Evolutionary conservation across 2,113 vertebrate species (phyloP), one percentile per base, ranked within the genome.

Genomic region (Pomatostomus ruficeps): DNA sequence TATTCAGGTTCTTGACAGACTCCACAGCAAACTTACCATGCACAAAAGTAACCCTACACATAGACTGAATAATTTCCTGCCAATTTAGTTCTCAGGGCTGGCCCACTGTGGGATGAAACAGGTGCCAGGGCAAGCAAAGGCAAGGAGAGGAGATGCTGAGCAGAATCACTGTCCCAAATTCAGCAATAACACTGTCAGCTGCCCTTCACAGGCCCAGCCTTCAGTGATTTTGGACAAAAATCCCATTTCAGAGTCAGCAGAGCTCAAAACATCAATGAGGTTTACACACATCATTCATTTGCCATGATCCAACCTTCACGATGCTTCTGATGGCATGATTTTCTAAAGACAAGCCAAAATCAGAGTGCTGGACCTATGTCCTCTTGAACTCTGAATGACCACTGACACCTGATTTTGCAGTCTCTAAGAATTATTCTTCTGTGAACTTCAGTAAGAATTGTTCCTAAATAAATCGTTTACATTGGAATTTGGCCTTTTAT

Each of bases 201-300:
- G 35, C 46, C 62, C 23, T 62, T 83, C 38, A 45, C 43, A 38
- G 42, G n/a, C 49, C 49, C 49, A 90, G 23, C 20, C 51, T 33
- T 46, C 38, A 16, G 35, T 26, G 31, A 63, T 49, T 86, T 23
- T 61, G 52, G 75, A 59, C 43, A 40, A 7, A 70, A 74, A 57
- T 31, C 23, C 25, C 2, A 0, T 42, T 80, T 94, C 45, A 7
- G 5, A 77, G 59, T 18, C 40, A 76, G n/a, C 21, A 68, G 26
- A 85, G 23, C 38, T 79, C 43, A 57, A 35, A 85, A 61, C 24
- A 35, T 5, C 11, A 46, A 25, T 54, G 35, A 58, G 26, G 51
- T 73, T 57, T 49, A 54, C 29, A 31, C 0, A 0, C 0, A 0
- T 61, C 61, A 49, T 4, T 79, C 28, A 68, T n/a, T 48, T 4